A percentile compares a stretch with the other conserved stretches of the same genome.
phyloP scores from a whole-genome alignment of 2,888 invertebrate genomes.

The Athripsodes cinereus region DNA sequence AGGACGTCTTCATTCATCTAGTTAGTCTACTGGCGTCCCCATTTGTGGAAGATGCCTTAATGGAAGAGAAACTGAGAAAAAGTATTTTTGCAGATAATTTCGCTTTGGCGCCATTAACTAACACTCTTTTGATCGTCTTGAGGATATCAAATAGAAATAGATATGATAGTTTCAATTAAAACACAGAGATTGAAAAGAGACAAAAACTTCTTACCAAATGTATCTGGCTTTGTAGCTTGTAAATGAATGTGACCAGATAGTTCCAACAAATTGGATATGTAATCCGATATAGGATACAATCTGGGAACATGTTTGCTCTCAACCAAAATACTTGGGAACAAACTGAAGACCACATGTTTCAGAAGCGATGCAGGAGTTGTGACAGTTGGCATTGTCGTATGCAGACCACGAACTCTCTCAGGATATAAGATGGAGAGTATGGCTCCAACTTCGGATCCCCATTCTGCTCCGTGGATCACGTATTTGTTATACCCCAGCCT shows the following conservation, averaged over 20 bases:
- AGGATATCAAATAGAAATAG: too few relatives aligned
- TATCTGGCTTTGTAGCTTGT: slow-evolving; percentile 86
- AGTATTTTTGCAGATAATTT: too few relatives aligned
- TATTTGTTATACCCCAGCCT: slow-evolving; percentile 57
- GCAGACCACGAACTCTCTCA: slow-evolving; percentile 46
- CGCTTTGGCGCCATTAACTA: too few relatives aligned
- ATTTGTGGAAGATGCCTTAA: too few relatives aligned
- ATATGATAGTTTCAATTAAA: too few relatives aligned
- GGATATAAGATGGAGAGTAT: slow-evolving; percentile 59
- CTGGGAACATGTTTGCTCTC: slow-evolving; percentile 43
- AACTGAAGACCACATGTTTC: slow-evolving; percentile 43
- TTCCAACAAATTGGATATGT: slow-evolving; percentile 30
- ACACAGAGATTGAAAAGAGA: too few relatives aligned
- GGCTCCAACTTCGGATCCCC: slow-evolving; percentile 57
- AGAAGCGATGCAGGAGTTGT: slow-evolving; percentile 32
- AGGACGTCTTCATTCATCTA: too few relatives aligned
- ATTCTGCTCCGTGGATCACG: slow-evolving; percentile 69
- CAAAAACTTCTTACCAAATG: slow-evolving; percentile 72
- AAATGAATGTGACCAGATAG: slow-evolving; percentile 65
- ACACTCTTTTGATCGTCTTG: too few relatives aligned
- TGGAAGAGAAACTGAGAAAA: too few relatives aligned
- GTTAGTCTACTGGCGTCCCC: too few relatives aligned
- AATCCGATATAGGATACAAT: slow-evolving; percentile 41
- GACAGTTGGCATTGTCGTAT: slow-evolving; percentile 56
- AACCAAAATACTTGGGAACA: slow-evolving; percentile 53